These are phyloP conservation scores for Psix sp. DNA, from an alignment of 1,140 invertebrate species.

Conservation along the genomic window DNA sequence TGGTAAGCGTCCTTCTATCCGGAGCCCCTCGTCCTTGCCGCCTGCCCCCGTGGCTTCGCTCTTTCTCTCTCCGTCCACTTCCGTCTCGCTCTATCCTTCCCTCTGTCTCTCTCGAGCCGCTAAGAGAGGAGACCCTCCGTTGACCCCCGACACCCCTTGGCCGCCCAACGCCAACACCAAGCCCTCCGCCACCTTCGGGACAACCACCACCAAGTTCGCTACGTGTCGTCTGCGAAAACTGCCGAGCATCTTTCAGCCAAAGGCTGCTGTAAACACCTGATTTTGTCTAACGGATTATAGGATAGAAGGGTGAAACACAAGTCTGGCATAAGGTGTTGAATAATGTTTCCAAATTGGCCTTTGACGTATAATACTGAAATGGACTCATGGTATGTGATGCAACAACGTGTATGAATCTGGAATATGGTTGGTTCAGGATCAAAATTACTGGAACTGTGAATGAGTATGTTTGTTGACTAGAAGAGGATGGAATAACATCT, in stretches of 20 bases:
- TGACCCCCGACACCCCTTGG: constrained; percentile 19
- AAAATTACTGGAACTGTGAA: too few species aligned
- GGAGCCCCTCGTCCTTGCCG: constrained; percentile 69
- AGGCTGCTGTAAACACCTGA: constrained; percentile 17
- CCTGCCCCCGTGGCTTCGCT: constrained; percentile 55
- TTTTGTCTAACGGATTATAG: too few species aligned
- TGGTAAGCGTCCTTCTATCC: constrained; percentile 77
- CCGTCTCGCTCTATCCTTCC: constrained; percentile 54
- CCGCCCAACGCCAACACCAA: constrained; percentile 55
- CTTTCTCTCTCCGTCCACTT: constrained; percentile 27
- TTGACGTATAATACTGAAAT: too few species aligned
- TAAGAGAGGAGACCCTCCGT: constrained; percentile 54
- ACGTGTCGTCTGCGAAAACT: constrained; percentile 52
- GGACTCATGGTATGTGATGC: too few species aligned
- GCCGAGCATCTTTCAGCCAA: constrained; percentile 26
- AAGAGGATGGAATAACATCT: too few species aligned
- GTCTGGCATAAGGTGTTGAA: too few species aligned
- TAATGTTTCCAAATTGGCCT: too few species aligned
- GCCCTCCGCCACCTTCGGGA: constrained; percentile 55
- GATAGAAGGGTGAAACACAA: too few species aligned
- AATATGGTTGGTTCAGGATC: too few species aligned
- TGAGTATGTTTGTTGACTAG: too few species aligned
- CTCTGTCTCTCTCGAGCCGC: constrained; percentile 54
- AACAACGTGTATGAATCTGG: too few species aligned
- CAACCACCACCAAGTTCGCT: constrained; percentile 57